Evolutionary conservation across 35 echinoderm and acorn worm genomes (phyloP).

Genomic region (Apostichopus parvimensis): DNA sequence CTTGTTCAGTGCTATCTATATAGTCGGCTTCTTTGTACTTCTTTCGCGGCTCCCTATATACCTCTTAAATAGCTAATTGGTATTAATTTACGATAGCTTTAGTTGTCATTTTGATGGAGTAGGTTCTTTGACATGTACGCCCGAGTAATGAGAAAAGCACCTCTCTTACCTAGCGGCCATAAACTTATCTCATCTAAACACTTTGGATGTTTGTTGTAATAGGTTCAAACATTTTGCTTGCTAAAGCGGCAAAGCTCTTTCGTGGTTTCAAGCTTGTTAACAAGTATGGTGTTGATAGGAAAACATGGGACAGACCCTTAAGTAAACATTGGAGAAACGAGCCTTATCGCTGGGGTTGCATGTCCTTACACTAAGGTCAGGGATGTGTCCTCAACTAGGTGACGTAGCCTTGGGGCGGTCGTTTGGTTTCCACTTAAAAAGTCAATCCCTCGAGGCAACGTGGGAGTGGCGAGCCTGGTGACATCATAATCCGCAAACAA

Average conservation of each 20-base stretch:
- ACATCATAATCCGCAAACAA: background rate
- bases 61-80: constrained; percentile 9
- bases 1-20: background rate
- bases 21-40: background rate
- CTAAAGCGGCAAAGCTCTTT: background rate
- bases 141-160: constrained; percentile 27
- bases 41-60: background rate
- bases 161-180: background rate
- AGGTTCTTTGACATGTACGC: background rate
- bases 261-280: constrained; percentile 17
- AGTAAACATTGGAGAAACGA: constrained; percentile 2
- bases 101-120: constrained; percentile 1
- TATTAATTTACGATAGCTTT: constrained; percentile 5
- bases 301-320: background rate
- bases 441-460: background rate
- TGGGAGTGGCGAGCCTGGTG: background rate
- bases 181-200: constrained; percentile 39
- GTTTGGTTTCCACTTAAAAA: constrained; percentile 35
- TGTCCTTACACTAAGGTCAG: constrained; percentile 23
- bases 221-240: constrained; percentile 38
- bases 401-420: background rate
- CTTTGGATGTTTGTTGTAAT: constrained; percentile 28
- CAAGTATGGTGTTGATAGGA: constrained; percentile 34
- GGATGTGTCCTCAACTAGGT: constrained; percentile 15
- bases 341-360: background rate